Evolutionary conservation across 1,140 invertebrate species (phyloP), one percentile per base, ranked within the genome.

Genomic region (Octopus bimaculoides): DNA sequence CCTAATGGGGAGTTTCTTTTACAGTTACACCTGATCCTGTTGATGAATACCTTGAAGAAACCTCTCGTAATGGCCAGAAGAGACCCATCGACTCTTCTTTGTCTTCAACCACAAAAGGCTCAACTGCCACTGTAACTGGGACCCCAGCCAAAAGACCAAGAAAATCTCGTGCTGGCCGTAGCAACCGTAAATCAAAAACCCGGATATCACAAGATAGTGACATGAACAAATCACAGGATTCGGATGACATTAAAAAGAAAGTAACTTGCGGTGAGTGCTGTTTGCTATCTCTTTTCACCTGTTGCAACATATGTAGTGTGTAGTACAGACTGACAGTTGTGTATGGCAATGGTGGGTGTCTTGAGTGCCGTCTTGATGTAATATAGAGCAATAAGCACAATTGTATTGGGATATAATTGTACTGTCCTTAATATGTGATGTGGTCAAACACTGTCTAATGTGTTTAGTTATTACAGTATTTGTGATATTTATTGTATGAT

Each of bases 21-120:
- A 14, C 78, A 84, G 83, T 83, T 66, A 61, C 75, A 20, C 69
- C 81, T n/a, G 84, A 85, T 80, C 82, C 84, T 14, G 84, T 85
- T 26, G 83, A 82, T 26, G 78, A 79, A n/a, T 84, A 84, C 66
- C 69, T 83, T n/a, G 77, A 77, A 77, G 77, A 77, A 77, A 77
- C 54, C 10, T 75, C 74, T 53, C 74, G 52, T 41, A 75, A 20
- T 75, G 52, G 74, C 14, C 26, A 52, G 20, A 75, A 75, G 26
- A 17, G 52, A 53, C 17, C 41, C 17, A n/a, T 17, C 17, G 17
- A 17, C 77, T 20, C 5, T 69, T 14, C 5, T 2, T 61, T 66
- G 56, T 69, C 10, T 71, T 71, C 66, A 71, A 71, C 55, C 55
- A 55, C 26, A 20, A 78, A 69, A 53, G 26, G 26, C 26, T 41